Evolutionary conservation across 1,140 invertebrate genomes (phyloP).

Genomic region (Drosophila funebris): DNA sequence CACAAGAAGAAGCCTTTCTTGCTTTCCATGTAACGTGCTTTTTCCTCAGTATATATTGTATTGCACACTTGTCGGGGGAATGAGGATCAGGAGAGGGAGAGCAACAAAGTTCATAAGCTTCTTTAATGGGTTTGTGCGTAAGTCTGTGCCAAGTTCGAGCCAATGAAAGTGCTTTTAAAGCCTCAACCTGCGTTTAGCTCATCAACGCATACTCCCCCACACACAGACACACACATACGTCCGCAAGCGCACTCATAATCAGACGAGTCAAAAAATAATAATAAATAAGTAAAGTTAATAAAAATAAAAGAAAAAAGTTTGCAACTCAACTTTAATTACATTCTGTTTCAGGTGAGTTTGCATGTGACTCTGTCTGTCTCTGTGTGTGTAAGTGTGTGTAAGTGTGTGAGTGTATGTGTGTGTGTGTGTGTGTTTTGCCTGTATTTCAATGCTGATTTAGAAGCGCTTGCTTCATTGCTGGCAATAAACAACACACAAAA

Average conservation of each 20-base stretch:
- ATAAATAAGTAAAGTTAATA: conserved; percentile 75
- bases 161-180: conserved; percentile 79
- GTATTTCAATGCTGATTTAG: conserved; percentile 75
- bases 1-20: conserved; percentile 46
- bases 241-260: not conserved
- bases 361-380: not conserved
- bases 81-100: no score
- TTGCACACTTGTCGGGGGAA: conserved; percentile 69
- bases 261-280: conserved; percentile 60
- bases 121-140: conserved; percentile 80
- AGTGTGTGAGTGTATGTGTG: conserved; percentile 3
- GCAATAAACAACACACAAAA: conserved; percentile 66
- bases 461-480: conserved; percentile 65
- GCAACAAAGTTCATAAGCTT: conserved; percentile 69
- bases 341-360: conserved; percentile 56
- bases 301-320: conserved; percentile 75
- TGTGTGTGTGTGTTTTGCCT: conserved; percentile 23
- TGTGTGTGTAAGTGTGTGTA: conserved; percentile 4
- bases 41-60: conserved; percentile 51
- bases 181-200: conserved; percentile 43
- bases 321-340: conserved; percentile 80
- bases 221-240: conserved; percentile 1
- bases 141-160: conserved; percentile 72
- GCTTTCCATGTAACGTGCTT: not conserved
- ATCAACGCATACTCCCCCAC: conserved; percentile 13